These are phyloP conservation scores for Nowickia ferox DNA, from an alignment of 2,888 invertebrate genomes.

Conservation along the genomic window DNA sequence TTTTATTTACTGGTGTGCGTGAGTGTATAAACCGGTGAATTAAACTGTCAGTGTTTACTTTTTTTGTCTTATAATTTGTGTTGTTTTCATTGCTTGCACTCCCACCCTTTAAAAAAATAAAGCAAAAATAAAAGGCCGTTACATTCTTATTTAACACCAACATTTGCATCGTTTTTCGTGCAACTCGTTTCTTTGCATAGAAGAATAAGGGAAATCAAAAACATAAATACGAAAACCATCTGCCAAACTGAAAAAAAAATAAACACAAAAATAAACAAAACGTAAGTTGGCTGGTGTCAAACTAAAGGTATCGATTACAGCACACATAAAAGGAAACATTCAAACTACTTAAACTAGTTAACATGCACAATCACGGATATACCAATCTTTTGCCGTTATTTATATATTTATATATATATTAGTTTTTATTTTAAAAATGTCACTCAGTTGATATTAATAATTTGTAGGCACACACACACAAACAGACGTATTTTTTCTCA, in stretches of 20 bases:
- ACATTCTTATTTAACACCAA: constrained; percentile 15
- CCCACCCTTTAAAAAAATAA: background rate
- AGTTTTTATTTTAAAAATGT: constrained; percentile 32
- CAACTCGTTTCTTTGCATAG: constrained; percentile 2
- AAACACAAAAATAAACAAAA: constrained; percentile 65
- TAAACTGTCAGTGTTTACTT: constrained; percentile 57
- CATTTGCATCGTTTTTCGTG: constrained; percentile 9
- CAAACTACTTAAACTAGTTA: no score
- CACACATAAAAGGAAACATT: background rate
- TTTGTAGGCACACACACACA: background rate
- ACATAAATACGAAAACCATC: constrained; percentile 53
- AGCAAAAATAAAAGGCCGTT: constrained; percentile 20
- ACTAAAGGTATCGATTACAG: background rate
- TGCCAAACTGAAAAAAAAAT: constrained; percentile 46
- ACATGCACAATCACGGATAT: background rate
- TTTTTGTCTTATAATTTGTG: constrained; percentile 56
- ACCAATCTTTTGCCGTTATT: background rate
- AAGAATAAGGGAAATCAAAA: constrained; percentile 48
- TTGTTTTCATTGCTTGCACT: constrained; percentile 41
- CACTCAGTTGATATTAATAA: constrained; percentile 42
- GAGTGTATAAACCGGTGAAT: constrained; percentile 74
- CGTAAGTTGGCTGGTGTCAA: constrained; percentile 56
- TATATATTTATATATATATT: background rate
- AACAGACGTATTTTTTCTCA: background rate
- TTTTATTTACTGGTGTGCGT: constrained; percentile 53